These are phyloP conservation scores for Cuculus canorus DNA, from an alignment of 2,797 vertebrate species.

Conservation along the genomic window DNA sequence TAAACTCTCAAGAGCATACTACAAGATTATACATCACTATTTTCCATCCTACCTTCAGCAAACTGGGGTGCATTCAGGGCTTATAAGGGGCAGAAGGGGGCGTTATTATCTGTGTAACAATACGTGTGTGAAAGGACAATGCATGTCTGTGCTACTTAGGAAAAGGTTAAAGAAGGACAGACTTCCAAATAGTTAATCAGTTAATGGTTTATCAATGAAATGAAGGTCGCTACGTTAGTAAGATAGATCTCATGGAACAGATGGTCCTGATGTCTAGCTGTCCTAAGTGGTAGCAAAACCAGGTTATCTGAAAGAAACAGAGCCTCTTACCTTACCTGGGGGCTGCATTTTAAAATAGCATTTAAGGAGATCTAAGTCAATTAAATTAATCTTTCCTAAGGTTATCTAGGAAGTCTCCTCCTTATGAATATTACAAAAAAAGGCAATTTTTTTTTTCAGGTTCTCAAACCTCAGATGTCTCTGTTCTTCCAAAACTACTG, in stretches of 20 bases:
- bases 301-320: neutral
- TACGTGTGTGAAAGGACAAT: neutral
- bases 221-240: neutral
- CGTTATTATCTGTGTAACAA: neutral
- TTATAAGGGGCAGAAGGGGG: neutral
- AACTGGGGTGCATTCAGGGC: neutral
- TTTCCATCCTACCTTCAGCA: neutral
- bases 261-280: neutral
- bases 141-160: neutral
- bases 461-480: neutral
- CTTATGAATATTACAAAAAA: neutral
- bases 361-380: neutral
- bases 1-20: neutral
- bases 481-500: neutral
- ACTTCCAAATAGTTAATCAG: neutral
- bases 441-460: neutral
- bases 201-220: neutral
- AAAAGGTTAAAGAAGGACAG: neutral
- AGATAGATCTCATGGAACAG: neutral
- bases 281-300: neutral
- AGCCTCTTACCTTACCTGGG: neutral
- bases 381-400: neutral
- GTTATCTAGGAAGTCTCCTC: neutral
- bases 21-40: neutral
- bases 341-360: neutral